Evolutionary conservation across 2,797 vertebrate genomes (phyloP).

Genomic region (Lateolabrax maculatus): DNA sequence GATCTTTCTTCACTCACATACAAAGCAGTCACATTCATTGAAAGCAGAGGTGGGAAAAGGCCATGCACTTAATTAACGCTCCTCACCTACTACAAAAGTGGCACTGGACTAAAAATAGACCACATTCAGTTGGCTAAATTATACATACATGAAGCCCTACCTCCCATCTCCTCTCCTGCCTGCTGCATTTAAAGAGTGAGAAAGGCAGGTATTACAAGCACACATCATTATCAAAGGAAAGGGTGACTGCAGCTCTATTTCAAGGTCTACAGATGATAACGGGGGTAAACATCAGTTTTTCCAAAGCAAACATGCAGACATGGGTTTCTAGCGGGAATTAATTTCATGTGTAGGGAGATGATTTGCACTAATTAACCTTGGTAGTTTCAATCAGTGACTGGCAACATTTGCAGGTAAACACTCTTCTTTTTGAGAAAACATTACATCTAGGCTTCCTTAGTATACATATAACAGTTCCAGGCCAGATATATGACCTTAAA

Average conservation of each 20-base stretch:
- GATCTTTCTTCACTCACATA: slow-evolving; percentile 6
- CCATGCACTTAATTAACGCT: slow-evolving; percentile 40
- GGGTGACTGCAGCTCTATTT: slow-evolving; percentile 12
- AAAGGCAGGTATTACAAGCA: slow-evolving; percentile 6
- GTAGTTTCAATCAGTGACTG: slow-evolving; percentile 27
- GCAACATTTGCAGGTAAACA: slow-evolving; percentile 21
- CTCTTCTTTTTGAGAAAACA: neutral
- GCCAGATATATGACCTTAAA: slow-evolving; percentile 23
- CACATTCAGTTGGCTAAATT: slow-evolving; percentile 36
- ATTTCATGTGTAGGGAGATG: slow-evolving; percentile 16
- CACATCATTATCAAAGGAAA: slow-evolving; percentile 22
- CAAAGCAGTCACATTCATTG: slow-evolving; percentile 13
- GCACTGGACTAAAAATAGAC: slow-evolving; percentile 41
- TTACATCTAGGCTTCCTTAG: neutral
- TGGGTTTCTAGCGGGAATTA: neutral
- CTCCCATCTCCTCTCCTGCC: neutral
- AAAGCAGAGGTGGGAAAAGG: slow-evolving; percentile 24
- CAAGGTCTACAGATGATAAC: slow-evolving; percentile 19
- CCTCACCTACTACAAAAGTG: slow-evolving; percentile 10
- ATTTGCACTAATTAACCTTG: slow-evolving; percentile 60
- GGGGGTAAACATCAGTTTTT: neutral
- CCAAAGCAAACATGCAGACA: slow-evolving; percentile 9
- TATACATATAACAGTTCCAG: neutral
- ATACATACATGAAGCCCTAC: slow-evolving; percentile 38
- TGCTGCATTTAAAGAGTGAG: slow-evolving; percentile 6